phyloP scores from a whole-genome alignment of 2,888 invertebrate genomes.

The Amphiduros pacificus region DNA sequence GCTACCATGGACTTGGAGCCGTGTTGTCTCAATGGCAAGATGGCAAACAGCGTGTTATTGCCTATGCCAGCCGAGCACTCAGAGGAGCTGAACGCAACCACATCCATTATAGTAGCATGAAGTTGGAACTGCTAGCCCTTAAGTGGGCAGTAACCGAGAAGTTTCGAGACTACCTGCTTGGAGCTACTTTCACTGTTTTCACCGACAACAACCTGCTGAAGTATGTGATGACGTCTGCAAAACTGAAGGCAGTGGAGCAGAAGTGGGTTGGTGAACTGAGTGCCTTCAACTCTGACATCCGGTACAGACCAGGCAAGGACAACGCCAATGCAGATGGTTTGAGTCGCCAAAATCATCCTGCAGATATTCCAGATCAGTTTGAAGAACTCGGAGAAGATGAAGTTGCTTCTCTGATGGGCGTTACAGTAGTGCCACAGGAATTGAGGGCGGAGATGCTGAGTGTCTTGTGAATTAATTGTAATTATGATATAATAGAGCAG shows the following conservation, averaged over 20 bases:
- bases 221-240: background rate
- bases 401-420: background rate
- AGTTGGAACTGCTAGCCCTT: conserved; percentile 28
- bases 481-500: no score
- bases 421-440: background rate
- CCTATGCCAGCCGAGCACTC: conserved; percentile 26
- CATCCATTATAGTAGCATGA: conserved; percentile 29
- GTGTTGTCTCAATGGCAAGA: conserved; percentile 6
- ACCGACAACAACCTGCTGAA: conserved; percentile 30
- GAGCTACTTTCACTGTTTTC: conserved; percentile 22
- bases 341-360: background rate
- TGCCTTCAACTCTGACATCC: background rate
- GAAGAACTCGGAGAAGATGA: background rate
- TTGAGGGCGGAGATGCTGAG: no score
- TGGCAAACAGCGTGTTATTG: conserved; percentile 22
- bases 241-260: background rate
- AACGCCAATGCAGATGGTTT: background rate
- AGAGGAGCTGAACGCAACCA: conserved; percentile 28
- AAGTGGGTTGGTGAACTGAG: background rate
- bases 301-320: background rate
- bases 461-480: no score
- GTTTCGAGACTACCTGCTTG: conserved; percentile 25
- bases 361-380: background rate
- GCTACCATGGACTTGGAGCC: background rate
- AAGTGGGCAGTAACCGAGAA: conserved; percentile 30